A percentile compares a stretch with the other conserved stretches of the same genome.
phyloP scores from a whole-genome alignment of 2,113 vertebrate genomes.

The Eurypyga helias region DNA sequence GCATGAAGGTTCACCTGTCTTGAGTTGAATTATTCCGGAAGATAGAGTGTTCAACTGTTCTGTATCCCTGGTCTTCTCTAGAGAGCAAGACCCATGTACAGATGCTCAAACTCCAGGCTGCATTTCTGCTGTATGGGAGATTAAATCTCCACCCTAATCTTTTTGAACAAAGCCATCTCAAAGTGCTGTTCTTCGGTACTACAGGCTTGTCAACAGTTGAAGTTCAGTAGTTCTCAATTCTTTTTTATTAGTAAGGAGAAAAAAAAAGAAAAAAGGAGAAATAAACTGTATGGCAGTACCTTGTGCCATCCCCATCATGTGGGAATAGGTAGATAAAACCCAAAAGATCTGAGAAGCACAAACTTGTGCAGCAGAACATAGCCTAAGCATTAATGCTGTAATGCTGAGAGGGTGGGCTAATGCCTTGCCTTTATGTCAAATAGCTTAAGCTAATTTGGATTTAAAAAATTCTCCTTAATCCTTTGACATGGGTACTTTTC shows the following conservation, averaged over 20 bases:
- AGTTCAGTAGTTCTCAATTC: not conserved
- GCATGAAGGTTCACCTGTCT: not conserved
- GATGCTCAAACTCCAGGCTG: not conserved
- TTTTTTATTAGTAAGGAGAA: not conserved
- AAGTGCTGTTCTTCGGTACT: not conserved
- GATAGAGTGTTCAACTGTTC: not conserved
- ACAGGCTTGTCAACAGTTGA: not conserved
- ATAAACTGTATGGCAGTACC: not conserved
- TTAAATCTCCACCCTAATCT: not conserved
- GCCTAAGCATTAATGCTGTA: not conserved
- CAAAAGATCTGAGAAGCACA: not conserved
- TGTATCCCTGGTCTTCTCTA: not conserved
- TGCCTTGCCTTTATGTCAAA: not conserved
- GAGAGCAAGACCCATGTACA: not conserved
- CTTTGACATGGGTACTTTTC: not conserved
- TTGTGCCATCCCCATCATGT: not conserved
- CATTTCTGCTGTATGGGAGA: fast-evolving
- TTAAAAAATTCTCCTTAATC: not conserved
- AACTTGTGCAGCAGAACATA: not conserved
- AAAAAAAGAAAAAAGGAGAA: not conserved
- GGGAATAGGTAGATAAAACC: not conserved
- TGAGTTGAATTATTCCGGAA: not conserved
- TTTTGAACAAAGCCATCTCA: not conserved
- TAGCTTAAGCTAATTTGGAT: not conserved
- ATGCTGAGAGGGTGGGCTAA: not conserved